Base-by-base conservation (phyloP, 1,140 invertebrate genomes). In the Euura lappo region DNA sequence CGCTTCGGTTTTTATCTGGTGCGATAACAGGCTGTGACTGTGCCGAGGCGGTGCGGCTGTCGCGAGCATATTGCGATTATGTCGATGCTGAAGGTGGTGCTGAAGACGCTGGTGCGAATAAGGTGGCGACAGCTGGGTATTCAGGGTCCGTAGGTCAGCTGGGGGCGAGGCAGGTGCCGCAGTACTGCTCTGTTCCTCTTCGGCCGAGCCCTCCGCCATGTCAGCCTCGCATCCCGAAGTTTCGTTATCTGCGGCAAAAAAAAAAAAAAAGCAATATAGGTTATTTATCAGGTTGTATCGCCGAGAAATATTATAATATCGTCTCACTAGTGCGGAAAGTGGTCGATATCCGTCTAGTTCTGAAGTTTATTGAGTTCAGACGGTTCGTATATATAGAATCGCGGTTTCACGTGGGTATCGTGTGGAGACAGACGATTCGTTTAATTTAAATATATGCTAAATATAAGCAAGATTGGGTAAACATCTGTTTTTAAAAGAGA, bases 151-250 rank as follows among this genome's bases (percentile, higher is more conserved):
- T 74, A 87, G 84, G 83, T 88, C 85, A 79, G 87, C 86, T 78
- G 87, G 87, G 73, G 87, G 86, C 72, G 87, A 87, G 80, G 87
- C 86, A 78, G 86, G 85, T 68, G 87, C 86, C 84, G 85, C 86
- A 76, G 85, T 87, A 86, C 85, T 87, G 85, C 86, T 87, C 81
- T 87, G 86, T 84, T 88, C 87, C 82, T 88, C 87, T 81, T 88
- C 87, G 78, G 86, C 86, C 78, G 85, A 88, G 81, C 87, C 87
- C 81, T 88, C 87, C 82, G 87, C 87, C 87, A 88, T 88, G 83
- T 88, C 87, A 88, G 81, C 85, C 86, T 83, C 83, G 85, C 86
- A 88, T 88, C 84, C 86, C 84, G 86, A 87, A 78, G 79, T 83
- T 74, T 85, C 82, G 81, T 79, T 81, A 83, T 86, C 87, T 88